Conservation (phyloP, 2,888 invertebrate species). For the Nineta flava region DNA sequence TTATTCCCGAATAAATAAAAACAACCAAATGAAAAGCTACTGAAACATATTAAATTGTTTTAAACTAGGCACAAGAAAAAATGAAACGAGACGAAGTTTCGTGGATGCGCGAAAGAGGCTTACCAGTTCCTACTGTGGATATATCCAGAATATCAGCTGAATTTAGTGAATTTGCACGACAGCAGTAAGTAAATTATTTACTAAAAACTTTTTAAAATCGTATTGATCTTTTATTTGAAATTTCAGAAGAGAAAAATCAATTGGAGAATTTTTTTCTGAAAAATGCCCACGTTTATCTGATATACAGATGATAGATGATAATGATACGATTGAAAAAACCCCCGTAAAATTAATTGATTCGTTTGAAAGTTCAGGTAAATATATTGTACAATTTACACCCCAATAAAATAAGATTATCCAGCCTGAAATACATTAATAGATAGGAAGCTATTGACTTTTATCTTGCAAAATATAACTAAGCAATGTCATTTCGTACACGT, state of each 20-base stretch:
- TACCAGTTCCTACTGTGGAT: neutral
- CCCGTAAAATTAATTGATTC: too few relatives aligned
- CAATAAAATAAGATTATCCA: too few relatives aligned
- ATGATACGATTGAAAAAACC: neutral
- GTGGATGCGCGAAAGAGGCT: neutral
- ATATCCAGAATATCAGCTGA: neutral
- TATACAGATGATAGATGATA: neutral
- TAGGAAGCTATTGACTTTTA: too few relatives aligned
- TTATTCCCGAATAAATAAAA: too few relatives aligned
- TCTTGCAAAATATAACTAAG: too few relatives aligned
- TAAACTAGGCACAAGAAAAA: neutral
- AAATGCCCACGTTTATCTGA: neutral
- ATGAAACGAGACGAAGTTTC: neutral
- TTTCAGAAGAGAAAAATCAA: slow-evolving; percentile 1
- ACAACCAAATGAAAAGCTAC: too few relatives aligned
- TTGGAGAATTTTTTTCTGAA: slow-evolving; percentile 1
- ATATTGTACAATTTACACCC: too few relatives aligned
- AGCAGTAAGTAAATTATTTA: neutral
- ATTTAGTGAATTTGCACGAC: neutral
- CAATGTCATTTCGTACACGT: too few relatives aligned
- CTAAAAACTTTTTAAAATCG: neutral
- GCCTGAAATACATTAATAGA: too few relatives aligned
- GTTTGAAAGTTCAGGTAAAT: too few relatives aligned
- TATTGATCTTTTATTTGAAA: neutral
- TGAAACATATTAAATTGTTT: too few relatives aligned